phyloP scores from a whole-genome alignment of 2,888 invertebrate species.

The Hermaeophaga mercurialis region DNA sequence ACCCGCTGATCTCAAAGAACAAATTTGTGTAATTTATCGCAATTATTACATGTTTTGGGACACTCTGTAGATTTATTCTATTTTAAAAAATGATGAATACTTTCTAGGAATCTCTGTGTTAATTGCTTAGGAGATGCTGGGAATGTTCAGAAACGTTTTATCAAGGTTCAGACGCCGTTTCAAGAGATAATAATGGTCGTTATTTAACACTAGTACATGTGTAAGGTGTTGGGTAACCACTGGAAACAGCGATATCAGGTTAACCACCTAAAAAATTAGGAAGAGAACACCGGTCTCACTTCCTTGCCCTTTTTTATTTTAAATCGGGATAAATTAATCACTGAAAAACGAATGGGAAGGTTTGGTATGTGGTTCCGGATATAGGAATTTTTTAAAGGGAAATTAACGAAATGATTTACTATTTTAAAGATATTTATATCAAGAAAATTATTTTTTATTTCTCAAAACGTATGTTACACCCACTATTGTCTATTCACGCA shows the following conservation, averaged over 20 bases:
- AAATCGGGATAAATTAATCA: slow-evolving; percentile 12
- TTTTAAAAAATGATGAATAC: slow-evolving; percentile 28
- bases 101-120: slow-evolving; percentile 23
- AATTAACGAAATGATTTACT: too few species aligned
- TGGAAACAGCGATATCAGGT: slow-evolving; percentile 24
- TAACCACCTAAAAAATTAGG: slow-evolving; percentile 26
- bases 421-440: too few species aligned
- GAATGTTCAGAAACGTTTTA: slow-evolving; percentile 23
- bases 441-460: too few species aligned
- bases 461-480: too few species aligned
- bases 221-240: slow-evolving; percentile 38
- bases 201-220: slow-evolving; percentile 40
- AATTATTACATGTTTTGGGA: too few species aligned
- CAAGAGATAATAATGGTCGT: slow-evolving; percentile 23
- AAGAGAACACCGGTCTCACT: slow-evolving; percentile 12
- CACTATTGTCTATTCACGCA: too few species aligned
- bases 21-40: too few species aligned
- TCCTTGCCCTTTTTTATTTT: slow-evolving; percentile 22
- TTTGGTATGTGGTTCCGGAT: too few species aligned
- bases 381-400: too few species aligned
- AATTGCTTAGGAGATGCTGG: slow-evolving; percentile 23
- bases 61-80: slow-evolving; percentile 10
- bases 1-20: too few species aligned
- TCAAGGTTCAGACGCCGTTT: slow-evolving; percentile 32
- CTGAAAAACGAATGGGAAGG: too few species aligned